Base-by-base conservation (phyloP, 2,888 invertebrate genomes). In the Acronicta aceris region DNA sequence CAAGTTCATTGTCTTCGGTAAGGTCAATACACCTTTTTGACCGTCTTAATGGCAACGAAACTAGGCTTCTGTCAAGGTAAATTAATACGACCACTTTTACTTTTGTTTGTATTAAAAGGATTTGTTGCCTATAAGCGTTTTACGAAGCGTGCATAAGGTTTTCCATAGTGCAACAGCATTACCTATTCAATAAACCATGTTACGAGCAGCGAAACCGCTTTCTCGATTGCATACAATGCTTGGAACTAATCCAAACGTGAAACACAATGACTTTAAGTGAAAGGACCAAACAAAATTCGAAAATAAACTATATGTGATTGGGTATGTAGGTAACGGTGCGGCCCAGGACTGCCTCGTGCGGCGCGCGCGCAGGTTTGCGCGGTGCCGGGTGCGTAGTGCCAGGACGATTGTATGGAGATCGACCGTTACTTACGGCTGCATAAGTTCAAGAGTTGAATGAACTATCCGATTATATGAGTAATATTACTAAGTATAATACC, bases 1-100 rank as follows among this genome's bases (percentile, higher is more conserved):
- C 77, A 86, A 87, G 92, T 88, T 92, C 91, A 87, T 83, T 87
- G 90, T 89, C 88, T 87, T 74, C 60, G 17, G 21, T 70, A 67
- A 84, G 89, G 87, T 89, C 87, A 79, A 76, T 78, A 87, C 89
- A 86, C 91, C 79, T 82, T 83, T 81, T 82, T 81, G 80, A 82
- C 74, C 79, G 71, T 71, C 62, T 71, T 76, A 62, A 76, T 73
- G 40, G 47, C 27, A 60, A 55, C 30, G 57, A 73, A 82, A 79
- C 71, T 80, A 69, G 73, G 73, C 73, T 79, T 77, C 56, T 70
- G 72, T 74, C 75, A 79, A 78, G 81, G 81, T 70, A 71, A 79
- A 78, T 76, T 64, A 66, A 69, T 46, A 53, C 49, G 52, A 69
- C 63, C 53, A 82, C 84, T 83, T 59, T 85, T 83, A 81, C 83